Percentiles rank a stretch among this genome's conserved stretches.
These are phyloP conservation scores for Lochmaea crataegi DNA, from an alignment of 2,888 invertebrate species.

Conservation along the genomic window DNA sequence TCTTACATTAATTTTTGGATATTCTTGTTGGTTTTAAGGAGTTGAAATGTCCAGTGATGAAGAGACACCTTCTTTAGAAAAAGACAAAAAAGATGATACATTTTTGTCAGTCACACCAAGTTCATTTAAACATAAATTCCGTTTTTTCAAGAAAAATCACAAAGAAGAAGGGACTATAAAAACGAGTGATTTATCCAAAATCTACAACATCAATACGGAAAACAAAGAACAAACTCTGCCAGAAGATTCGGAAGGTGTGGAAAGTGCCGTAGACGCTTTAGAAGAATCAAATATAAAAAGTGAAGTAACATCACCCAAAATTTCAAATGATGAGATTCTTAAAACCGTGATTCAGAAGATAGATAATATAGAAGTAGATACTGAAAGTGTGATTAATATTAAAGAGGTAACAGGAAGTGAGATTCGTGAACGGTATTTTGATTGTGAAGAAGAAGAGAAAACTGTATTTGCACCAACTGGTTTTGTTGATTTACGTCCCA, in stretches of 20 bases:
- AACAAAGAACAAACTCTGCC: slow-evolving; percentile 54
- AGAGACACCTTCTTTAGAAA: slow-evolving; percentile 60
- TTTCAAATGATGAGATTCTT: slow-evolving; percentile 45
- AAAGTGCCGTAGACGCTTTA: slow-evolving; percentile 60
- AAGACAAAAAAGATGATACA: slow-evolving; percentile 52
- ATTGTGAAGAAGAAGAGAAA: slow-evolving; percentile 38
- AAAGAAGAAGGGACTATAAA: slow-evolving; percentile 54
- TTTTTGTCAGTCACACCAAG: slow-evolving; percentile 28
- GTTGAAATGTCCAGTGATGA: slow-evolving; percentile 66
- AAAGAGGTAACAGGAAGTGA: slow-evolving; percentile 52
- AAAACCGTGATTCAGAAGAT: slow-evolving; percentile 49
- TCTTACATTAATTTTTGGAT: too few species aligned
- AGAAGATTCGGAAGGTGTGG: slow-evolving; percentile 56
- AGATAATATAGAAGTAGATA: slow-evolving; percentile 54
- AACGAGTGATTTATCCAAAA: slow-evolving; percentile 54
- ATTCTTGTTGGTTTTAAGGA: slow-evolving; percentile 54
- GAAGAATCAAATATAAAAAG: slow-evolving; percentile 52
- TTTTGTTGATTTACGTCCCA: slow-evolving; percentile 59
- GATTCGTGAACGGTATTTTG: slow-evolving; percentile 45
- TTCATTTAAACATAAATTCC: slow-evolving; percentile 53
- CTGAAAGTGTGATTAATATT: slow-evolving; percentile 52
- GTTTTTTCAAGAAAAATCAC: slow-evolving; percentile 47
- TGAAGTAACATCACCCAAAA: slow-evolving; percentile 8
- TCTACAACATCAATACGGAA: slow-evolving; percentile 61
- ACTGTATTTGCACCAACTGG: slow-evolving; percentile 60